Conservation (phyloP, 2,888 invertebrate genomes). For the Pseudococcus longispinus region DNA sequence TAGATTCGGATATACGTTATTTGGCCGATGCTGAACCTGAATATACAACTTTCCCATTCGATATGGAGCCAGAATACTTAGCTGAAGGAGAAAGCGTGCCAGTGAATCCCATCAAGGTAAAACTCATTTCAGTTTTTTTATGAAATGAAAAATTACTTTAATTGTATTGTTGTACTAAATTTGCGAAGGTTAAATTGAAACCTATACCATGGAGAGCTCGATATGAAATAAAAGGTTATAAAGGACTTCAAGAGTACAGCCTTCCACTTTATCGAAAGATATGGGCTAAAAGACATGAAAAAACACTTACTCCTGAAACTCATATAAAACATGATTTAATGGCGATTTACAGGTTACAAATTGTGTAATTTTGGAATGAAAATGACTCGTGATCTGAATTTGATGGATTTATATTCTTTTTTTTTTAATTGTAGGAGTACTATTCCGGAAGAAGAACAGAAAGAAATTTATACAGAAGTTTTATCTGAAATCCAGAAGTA, state of each 20-base stretch:
- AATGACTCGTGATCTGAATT: not conserved
- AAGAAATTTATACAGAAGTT: constrained; percentile 84
- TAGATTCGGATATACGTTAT: constrained; percentile 88
- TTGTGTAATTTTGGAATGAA: not conserved
- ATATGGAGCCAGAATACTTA: constrained; percentile 85
- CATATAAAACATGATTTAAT: constrained; percentile 93
- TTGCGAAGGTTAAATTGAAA: constrained; percentile 71
- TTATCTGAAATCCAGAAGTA: constrained; percentile 76
- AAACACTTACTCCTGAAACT: constrained; percentile 69
- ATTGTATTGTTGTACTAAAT: constrained; percentile 23
- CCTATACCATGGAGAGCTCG: constrained; percentile 88
- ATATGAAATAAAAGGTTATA: constrained; percentile 82
- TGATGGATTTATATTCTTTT: not conserved
- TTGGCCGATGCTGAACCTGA: constrained; percentile 88
- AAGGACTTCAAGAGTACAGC: constrained; percentile 71
- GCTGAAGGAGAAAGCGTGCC: constrained; percentile 81
- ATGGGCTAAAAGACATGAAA: constrained; percentile 63
- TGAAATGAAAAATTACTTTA: not conserved
- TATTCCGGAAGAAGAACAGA: constrained; percentile 88
- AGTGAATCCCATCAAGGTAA: constrained; percentile 75
- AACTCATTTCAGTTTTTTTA: not conserved
- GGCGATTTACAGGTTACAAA: constrained; percentile 81
- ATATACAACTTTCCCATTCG: constrained; percentile 89
- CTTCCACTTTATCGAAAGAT: constrained; percentile 32
- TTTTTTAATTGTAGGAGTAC: constrained; percentile 68